phyloP scores from a whole-genome alignment of 2,888 invertebrate species.

The Corbicula japonica region DNA sequence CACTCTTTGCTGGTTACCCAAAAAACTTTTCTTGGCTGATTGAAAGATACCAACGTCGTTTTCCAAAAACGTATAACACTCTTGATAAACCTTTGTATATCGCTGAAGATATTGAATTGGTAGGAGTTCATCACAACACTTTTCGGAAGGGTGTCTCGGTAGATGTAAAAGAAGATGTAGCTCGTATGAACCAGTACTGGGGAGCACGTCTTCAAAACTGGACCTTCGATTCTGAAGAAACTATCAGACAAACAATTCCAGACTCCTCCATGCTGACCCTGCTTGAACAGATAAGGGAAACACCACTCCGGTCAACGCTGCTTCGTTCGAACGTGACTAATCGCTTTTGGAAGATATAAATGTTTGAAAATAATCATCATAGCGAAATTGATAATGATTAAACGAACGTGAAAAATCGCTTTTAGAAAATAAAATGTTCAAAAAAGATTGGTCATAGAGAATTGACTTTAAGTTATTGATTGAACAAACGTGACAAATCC shows the following conservation, averaged over 20 bases:
- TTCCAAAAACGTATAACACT: background rate
- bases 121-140: background rate
- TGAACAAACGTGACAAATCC: too few relatives aligned
- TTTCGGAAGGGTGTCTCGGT: background rate
- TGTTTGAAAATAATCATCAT: too few relatives aligned
- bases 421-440: too few relatives aligned
- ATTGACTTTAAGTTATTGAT: too few relatives aligned
- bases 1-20: background rate
- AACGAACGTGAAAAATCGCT: too few relatives aligned
- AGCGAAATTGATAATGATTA: too few relatives aligned
- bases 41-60: slow-evolving; percentile 11
- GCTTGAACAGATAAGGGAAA: background rate
- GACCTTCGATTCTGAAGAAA: background rate
- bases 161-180: background rate
- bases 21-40: background rate
- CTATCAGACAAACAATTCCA: background rate
- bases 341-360: background rate
- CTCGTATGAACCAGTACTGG: slow-evolving; percentile 15
- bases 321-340: background rate
- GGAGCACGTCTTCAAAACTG: slow-evolving; percentile 17
- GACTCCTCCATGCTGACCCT: background rate
- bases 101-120: background rate
- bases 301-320: background rate
- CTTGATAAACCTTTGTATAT: slow-evolving; percentile 12
- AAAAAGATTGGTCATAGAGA: too few relatives aligned